Evolutionary conservation across 1,140 invertebrate genomes (phyloP).

Genomic region (Drosophila kikkawai): DNA sequence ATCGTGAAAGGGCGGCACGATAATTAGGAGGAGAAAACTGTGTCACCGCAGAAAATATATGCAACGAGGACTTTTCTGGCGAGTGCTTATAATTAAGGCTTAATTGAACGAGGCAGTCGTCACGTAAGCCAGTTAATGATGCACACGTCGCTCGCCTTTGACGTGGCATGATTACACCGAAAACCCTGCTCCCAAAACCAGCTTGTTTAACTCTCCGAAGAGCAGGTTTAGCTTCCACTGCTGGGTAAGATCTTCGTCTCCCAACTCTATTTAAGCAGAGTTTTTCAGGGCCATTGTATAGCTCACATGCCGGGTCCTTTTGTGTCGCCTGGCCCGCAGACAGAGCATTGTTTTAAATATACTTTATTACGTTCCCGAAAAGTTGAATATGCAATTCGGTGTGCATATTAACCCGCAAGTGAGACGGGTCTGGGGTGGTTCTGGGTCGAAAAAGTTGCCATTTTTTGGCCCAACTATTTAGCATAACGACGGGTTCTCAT

Average conservation of each 20-base stretch:
- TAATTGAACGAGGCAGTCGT: slow-evolving; percentile 66
- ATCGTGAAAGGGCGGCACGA: slow-evolving; percentile 25
- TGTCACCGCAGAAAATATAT: slow-evolving; percentile 57
- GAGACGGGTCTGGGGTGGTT: neutral
- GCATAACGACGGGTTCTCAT: slow-evolving; percentile 74
- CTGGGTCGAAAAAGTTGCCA: slow-evolving; percentile 45
- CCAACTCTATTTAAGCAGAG: slow-evolving; percentile 55
- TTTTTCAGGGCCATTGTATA: slow-evolving; percentile 14
- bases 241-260: slow-evolving; percentile 36
- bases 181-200: neutral
- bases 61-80: slow-evolving; percentile 22
- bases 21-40: slow-evolving; percentile 65
- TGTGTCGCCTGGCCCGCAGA: slow-evolving; percentile 49
- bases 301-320: slow-evolving; percentile 25
- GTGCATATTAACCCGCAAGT: slow-evolving; percentile 59
- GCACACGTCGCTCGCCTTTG: slow-evolving; percentile 73
- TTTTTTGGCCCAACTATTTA: slow-evolving; percentile 70
- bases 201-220: slow-evolving; percentile 27
- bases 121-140: slow-evolving; percentile 78
- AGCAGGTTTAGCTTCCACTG: slow-evolving; percentile 38
- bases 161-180: slow-evolving; percentile 53
- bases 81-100: slow-evolving; percentile 71
- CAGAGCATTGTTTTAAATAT: slow-evolving; percentile 57
- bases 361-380: slow-evolving; percentile 63
- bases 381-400: slow-evolving; percentile 75